Evolutionary conservation across 2,888 invertebrate genomes (phyloP), one percentile per base, ranked within the genome.

Genomic region (Theristus sp.): DNA sequence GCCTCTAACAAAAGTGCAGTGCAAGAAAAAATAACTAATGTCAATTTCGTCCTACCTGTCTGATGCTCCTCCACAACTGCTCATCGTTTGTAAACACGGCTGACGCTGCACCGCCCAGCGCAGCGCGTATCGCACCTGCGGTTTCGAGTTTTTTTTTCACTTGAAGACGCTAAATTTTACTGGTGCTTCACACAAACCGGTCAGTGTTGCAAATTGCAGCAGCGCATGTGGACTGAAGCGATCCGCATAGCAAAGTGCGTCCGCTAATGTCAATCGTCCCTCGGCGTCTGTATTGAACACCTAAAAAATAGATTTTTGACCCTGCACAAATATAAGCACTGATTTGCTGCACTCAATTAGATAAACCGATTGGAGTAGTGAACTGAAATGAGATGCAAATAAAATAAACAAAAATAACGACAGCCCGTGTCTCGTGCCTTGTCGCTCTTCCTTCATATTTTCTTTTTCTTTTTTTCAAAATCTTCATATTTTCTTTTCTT

Each of bases 261-360:
- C 88, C 0, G 87, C 86, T 67, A 89, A 76, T 20, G 85, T 80
- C 10, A 89, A 78, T n/a, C 86, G 79, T 0, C 87, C 88, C 64
- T 86, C 87, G 30, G 84, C 83, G 68, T 86, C 85, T 0, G 87
- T 86, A 58, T 84, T 81, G 68, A 86, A 81, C 53, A 87, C 80
- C 75, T 75, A 63, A 2, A 60, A 61, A 56, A 1, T 46, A 1
- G 24, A 13, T 38, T 38, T 38, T 38, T 38, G 17, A 38, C 6
- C 17, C 6, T 6, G 38, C 17, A 13, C 6, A 38, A 17, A 38
- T 17, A 38, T 38, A 38, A 17, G 38, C 38, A 38, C 6, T n/a
- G n/a, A n/a, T n/a, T n/a, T n/a, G n/a, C n/a, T n/a, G 38, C 38
- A 38, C 10, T 38, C 38, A 38, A 6, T 17, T 38, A 13, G 38